These are phyloP conservation scores for Morpho deidamia DNA, from an alignment of 2,888 invertebrate genomes.

Conservation along the genomic window DNA sequence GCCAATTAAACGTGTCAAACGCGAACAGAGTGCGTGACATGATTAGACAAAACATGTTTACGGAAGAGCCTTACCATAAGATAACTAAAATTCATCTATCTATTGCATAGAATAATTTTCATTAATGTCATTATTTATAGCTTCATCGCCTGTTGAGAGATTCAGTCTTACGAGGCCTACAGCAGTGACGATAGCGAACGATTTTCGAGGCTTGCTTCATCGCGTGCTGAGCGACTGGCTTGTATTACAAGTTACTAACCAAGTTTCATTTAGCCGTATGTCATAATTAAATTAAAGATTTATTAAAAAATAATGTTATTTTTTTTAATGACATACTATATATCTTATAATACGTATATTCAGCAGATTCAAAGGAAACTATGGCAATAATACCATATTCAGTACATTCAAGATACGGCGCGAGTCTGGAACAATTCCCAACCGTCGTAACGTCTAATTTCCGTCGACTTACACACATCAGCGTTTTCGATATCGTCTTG, in stretches of 20 bases:
- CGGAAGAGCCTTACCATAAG: slow-evolving; percentile 5
- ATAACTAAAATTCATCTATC: background rate
- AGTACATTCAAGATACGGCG: slow-evolving; percentile 27
- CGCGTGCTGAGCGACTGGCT: too few species aligned
- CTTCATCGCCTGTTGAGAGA: too few species aligned
- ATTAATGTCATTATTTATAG: too few species aligned
- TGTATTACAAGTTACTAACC: too few species aligned
- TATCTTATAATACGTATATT: background rate
- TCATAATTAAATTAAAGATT: too few species aligned
- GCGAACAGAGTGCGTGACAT: slow-evolving; percentile 52
- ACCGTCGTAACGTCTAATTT: slow-evolving; percentile 78
- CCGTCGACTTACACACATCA: slow-evolving; percentile 78
- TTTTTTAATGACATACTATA: too few species aligned
- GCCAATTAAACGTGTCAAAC: slow-evolving; percentile 63
- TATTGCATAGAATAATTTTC: too few species aligned
- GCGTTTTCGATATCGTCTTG: slow-evolving; percentile 73
- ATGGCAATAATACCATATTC: slow-evolving; percentile 24
- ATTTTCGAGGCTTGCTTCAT: too few species aligned
- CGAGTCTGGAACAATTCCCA: slow-evolving; percentile 66
- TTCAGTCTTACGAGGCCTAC: too few species aligned
- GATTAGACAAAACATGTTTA: slow-evolving; percentile 49
- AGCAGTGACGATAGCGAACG: too few species aligned
- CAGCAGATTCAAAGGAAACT: slow-evolving; percentile 5
- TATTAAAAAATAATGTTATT: too few species aligned
- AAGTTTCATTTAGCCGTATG: too few species aligned